phyloP scores from a whole-genome alignment of 1,140 invertebrate genomes.

The Brachionus sp. region DNA sequence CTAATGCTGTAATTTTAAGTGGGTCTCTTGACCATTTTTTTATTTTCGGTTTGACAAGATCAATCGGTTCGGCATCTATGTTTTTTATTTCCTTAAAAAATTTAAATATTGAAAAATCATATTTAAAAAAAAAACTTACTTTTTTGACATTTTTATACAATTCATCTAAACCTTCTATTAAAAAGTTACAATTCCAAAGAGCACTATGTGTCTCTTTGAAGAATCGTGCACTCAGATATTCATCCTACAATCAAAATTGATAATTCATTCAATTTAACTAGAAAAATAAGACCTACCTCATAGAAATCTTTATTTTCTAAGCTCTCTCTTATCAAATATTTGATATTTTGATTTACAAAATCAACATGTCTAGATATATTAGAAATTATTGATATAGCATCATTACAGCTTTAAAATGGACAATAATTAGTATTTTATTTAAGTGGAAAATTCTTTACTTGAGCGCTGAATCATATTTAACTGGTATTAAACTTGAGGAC shows the following conservation, averaged over 20 bases:
- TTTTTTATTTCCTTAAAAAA: background rate
- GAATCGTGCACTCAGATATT: background rate
- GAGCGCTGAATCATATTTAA: background rate
- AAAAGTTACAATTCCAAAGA: constrained; percentile 3
- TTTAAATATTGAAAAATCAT: background rate
- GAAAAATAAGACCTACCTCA: background rate
- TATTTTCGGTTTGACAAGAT: background rate
- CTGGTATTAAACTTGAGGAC: background rate
- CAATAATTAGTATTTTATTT: background rate
- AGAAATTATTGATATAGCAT: background rate
- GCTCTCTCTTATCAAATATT: background rate
- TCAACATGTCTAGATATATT: constrained; percentile 25
- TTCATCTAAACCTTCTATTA: background rate
- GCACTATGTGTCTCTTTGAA: background rate
- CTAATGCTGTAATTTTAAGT: background rate
- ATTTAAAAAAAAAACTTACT: background rate
- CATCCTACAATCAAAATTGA: background rate
- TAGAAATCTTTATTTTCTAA: background rate
- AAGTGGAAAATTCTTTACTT: background rate
- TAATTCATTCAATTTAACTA: background rate
- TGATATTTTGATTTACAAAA: constrained; percentile 36
- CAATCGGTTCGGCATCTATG: background rate
- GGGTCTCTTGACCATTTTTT: constrained; percentile 35
- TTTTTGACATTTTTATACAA: constrained; percentile 21
- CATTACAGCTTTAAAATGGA: background rate